Conservation (phyloP, 2,797 vertebrate species). For the Heterohyrax brucei region DNA sequence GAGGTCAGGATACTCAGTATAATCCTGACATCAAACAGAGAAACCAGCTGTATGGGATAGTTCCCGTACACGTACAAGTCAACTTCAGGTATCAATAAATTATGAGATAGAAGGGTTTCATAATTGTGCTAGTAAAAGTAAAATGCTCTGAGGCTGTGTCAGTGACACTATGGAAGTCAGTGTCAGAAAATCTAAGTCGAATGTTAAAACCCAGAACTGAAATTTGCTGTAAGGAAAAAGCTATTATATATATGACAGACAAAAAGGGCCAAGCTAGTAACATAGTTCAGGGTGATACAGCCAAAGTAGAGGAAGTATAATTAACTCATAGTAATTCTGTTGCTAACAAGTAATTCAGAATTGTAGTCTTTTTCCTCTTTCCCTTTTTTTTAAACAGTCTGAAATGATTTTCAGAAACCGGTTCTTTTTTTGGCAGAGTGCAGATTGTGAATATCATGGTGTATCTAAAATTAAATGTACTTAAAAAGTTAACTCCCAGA, state of each 20-base stretch:
- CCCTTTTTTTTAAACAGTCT: neutral
- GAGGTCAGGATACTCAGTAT: neutral
- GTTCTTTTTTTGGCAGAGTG: neutral
- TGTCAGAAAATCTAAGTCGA: constrained; percentile 32
- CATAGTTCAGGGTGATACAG: neutral
- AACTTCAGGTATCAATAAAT: neutral
- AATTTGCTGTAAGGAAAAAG: constrained; percentile 34
- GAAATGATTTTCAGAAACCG: constrained; percentile 57
- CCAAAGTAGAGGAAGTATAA: constrained; percentile 38
- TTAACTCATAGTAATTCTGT: constrained; percentile 62
- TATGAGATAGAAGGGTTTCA: neutral
- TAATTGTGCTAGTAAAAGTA: constrained; percentile 40
- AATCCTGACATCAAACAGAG: neutral
- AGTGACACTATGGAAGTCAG: constrained; percentile 48
- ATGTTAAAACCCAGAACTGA: constrained; percentile 67
- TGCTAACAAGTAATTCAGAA: constrained; percentile 58
- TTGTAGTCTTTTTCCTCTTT: neutral
- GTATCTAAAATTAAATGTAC: constrained; percentile 32
- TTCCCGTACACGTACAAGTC: neutral
- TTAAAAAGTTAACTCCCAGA: constrained; percentile 48
- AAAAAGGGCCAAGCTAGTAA: constrained; percentile 20
- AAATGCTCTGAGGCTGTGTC: neutral
- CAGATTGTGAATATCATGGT: constrained; percentile 29
- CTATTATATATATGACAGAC: constrained; percentile 2
- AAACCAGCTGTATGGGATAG: neutral